Conservation (phyloP, 1,140 invertebrate genomes). For the Tenebrio molitor region DNA sequence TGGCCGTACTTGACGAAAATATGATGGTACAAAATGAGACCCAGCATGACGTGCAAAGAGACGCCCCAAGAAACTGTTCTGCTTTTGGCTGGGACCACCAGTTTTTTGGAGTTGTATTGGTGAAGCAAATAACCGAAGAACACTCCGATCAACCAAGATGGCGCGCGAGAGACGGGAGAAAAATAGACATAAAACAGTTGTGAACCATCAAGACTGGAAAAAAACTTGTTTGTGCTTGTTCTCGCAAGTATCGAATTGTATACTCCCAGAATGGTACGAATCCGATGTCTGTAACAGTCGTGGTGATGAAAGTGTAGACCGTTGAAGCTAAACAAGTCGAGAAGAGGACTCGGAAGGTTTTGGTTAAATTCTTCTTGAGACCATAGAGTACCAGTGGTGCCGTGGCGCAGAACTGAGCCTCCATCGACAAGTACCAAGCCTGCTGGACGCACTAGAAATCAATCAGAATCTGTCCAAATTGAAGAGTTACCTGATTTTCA, state of each 20-base stretch:
- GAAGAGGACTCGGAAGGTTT: too few relatives aligned
- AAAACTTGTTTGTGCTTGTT: too few relatives aligned
- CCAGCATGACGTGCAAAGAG: not conserved
- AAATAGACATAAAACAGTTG: not conserved
- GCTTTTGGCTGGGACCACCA: too few relatives aligned
- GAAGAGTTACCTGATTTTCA: conserved; percentile 35
- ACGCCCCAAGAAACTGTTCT: not conserved
- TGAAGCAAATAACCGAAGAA: not conserved
- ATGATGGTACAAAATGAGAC: not conserved
- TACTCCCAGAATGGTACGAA: too few relatives aligned
- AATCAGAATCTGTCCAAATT: not conserved
- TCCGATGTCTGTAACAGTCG: too few relatives aligned
- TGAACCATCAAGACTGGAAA: too few relatives aligned
- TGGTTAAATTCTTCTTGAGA: too few relatives aligned
- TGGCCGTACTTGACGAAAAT: not conserved
- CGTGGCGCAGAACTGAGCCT: conserved; percentile 63
- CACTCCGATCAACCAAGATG: not conserved
- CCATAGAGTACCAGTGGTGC: too few relatives aligned
- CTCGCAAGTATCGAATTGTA: too few relatives aligned
- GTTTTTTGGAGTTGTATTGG: not conserved
- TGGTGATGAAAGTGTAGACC: too few relatives aligned
- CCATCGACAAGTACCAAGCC: conserved; percentile 63
- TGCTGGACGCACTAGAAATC: conserved; percentile 60
- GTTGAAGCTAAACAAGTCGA: too few relatives aligned
- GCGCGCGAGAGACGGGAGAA: not conserved